Conservation (phyloP, 1,140 invertebrate genomes). For the Drosophila navojoa region DNA sequence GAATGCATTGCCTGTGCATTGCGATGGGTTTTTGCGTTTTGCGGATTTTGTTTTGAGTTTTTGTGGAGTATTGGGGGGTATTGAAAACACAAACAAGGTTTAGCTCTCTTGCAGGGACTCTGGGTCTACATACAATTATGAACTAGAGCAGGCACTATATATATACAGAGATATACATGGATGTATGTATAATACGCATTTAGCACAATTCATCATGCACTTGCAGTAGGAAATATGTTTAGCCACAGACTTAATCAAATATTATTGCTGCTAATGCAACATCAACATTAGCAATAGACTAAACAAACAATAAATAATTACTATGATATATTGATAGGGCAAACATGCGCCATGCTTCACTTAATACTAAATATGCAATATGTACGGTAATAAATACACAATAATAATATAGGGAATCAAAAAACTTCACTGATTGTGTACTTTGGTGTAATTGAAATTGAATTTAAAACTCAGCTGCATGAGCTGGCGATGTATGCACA, state of each 20-base stretch:
- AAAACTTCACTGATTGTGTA: slow-evolving; percentile 2
- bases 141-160: slow-evolving; percentile 32
- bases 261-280: slow-evolving; percentile 50
- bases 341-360: slow-evolving; percentile 47
- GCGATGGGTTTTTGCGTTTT: slow-evolving; percentile 20
- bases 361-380: slow-evolving; percentile 15
- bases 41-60: slow-evolving; percentile 13
- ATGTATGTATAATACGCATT: slow-evolving; percentile 17
- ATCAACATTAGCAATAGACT: slow-evolving; percentile 38
- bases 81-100: slow-evolving; percentile 65
- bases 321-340: slow-evolving; percentile 26
- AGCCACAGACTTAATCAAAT: slow-evolving; percentile 46
- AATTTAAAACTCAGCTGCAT: slow-evolving; percentile 49
- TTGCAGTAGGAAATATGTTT: slow-evolving; percentile 45
- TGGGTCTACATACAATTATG: slow-evolving; percentile 23
- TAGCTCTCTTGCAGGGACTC: slow-evolving; percentile 61
- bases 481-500: slow-evolving; percentile 13
- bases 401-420: slow-evolving; percentile 1
- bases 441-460: slow-evolving; percentile 54
- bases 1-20: slow-evolving; percentile 60
- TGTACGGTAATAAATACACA: neutral
- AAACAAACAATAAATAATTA: slow-evolving; percentile 43
- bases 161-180: neutral
- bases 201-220: slow-evolving; percentile 66
- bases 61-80: slow-evolving; percentile 18